phyloP scores from a whole-genome alignment of 2,797 vertebrate genomes.

The Sebastes umbrosus region DNA sequence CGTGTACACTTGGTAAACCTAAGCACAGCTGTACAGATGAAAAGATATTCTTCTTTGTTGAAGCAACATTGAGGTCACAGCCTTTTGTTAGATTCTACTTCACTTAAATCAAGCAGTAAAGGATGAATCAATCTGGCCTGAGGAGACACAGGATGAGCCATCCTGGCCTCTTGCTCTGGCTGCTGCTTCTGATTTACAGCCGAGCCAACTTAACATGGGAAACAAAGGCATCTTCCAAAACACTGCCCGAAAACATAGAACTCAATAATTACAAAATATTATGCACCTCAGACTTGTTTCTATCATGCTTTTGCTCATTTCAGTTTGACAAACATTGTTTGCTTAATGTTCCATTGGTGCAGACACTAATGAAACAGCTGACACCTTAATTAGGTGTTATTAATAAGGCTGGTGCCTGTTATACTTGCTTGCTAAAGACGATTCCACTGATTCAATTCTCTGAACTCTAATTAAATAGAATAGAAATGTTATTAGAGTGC shows the following conservation, averaged over 20 bases:
- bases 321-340: neutral
- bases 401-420: neutral
- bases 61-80: slow-evolving; percentile 53
- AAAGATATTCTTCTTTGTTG: slow-evolving; percentile 16
- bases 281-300: neutral
- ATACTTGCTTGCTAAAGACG: neutral
- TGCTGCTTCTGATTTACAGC: slow-evolving; percentile 22
- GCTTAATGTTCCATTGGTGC: neutral
- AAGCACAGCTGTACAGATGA: slow-evolving; percentile 30
- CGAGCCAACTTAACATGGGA: neutral
- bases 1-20: slow-evolving; percentile 1
- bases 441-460: neutral
- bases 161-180: slow-evolving; percentile 41
- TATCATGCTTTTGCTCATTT: neutral
- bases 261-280: neutral
- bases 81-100: slow-evolving; percentile 47
- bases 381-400: neutral
- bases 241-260: neutral
- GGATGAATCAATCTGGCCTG: slow-evolving; percentile 58
- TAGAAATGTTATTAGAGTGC: neutral
- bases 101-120: slow-evolving; percentile 32
- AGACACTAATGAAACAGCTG: neutral
- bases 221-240: neutral
- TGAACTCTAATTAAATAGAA: neutral
- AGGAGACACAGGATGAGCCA: slow-evolving; percentile 55